Evolutionary conservation across 2,888 invertebrate genomes (phyloP), one percentile per base, ranked within the genome.

Genomic region (Oligia strigilis): DNA sequence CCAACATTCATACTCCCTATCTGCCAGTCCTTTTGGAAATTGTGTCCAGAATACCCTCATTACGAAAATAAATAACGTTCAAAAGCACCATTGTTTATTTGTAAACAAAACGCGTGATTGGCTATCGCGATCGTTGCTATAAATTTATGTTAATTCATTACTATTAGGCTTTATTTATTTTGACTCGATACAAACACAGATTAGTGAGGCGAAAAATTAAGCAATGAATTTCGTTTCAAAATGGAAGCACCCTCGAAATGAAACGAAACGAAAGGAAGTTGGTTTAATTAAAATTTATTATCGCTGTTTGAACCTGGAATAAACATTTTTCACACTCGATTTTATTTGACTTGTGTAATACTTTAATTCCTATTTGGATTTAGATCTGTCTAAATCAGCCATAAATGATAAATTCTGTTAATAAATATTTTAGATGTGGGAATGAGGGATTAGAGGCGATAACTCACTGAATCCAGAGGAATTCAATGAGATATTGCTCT

Each of bases 281-380:
- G 81, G 52, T 82, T 80, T 74, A 78, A 78, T 84, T 76, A 77
- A 81, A 83, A 77, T 75, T 60, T 77, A 81, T 79, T 71, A 82
- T 71, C 71, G 62, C 66, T 84, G 79, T 81, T 77, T 78, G 55
- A 58, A 77, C 67, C 72, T 65, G 65, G 43, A 77, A 67, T 80
- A 75, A 75, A 78, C 60, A 75, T 86, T 69, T 86, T 69, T 73
- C 49, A 78, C 62, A 82, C 52, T 72, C 49, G 19, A 70, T 82
- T 82, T 87, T 87, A 83, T 72, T 72, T 65, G 9, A 66, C 19
- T 72, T 55, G 29, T 65, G 5, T 58, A 23, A 70, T 67, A 58
- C 29, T 62, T 82, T 62, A 58, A 49, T 65, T 81, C 49, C 5
- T 66, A 66, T 29, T 29, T 52, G 36, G 17, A 60, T 82, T 46